Evolutionary conservation across 2,113 vertebrate genomes (phyloP), one percentile per base, ranked within the genome.

Genomic region (Pavo muticus): DNA sequence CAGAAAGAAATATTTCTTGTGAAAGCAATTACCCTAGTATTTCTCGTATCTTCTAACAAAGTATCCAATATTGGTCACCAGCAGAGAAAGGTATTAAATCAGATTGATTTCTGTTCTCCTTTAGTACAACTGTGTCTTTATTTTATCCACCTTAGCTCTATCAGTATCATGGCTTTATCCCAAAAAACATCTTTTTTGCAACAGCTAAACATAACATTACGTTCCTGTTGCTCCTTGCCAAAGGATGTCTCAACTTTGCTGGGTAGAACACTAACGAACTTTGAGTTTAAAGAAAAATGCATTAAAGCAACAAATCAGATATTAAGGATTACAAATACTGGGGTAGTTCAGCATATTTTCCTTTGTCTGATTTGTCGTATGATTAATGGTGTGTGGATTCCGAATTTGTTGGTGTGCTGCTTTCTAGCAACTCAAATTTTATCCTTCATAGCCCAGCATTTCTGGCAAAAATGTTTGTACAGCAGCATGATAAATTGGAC

Each of bases 21-120:
- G 84, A 84, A 96, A 89, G 82, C 67, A 95, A 94, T 95, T 96
- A 94, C 77, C 67, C 59, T 64, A 76, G 27, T 81, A 11, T 67
- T 92, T 92, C 76, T 95, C 27, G 9, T 69, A 81, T 45, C 59
- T 91, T 67, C 67, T 48, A 64, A 32, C 92, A 23, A 89, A 91
- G 54, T 15, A 78, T 48, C 15, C 54, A 79, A 45, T 29, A 89
- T 45, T 73, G 59, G 73, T 73, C 70, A 91, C 48, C 92, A 77
- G 81, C 91, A 96, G 77, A 82, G 37, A 69, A 93, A 75, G 73
- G 82, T 76, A 94, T 72, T 92, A 95, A 78, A 92, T 96, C 84
- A 96, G 81, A 89, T 79, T 59, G 84, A 91, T 87, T 95, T 86
- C 75, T 88, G 21, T 40, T 88, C 74, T 67, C 44, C 77, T 89